phyloP scores from a whole-genome alignment of 2,888 invertebrate species.

The Diadegma fenestrale region DNA sequence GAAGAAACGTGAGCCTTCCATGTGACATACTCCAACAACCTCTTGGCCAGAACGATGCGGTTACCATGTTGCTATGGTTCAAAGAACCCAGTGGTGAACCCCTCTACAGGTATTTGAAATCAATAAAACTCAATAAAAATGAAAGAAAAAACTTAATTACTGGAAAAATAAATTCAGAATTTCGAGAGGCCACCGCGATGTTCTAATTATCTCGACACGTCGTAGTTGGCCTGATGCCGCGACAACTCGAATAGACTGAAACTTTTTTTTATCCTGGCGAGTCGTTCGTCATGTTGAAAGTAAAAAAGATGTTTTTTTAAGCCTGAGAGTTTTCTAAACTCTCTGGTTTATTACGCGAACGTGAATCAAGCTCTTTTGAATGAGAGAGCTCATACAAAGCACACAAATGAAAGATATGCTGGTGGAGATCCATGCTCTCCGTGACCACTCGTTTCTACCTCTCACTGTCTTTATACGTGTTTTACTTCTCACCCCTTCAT shows the following conservation, averaged over 20 bases:
- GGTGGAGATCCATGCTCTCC: slow-evolving; percentile 33
- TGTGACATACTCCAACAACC: slow-evolving; percentile 92
- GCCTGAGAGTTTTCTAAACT: neutral
- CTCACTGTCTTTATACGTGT: slow-evolving; percentile 1
- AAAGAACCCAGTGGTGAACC: slow-evolving; percentile 93
- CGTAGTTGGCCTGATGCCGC: neutral
- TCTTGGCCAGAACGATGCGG: slow-evolving; percentile 92
- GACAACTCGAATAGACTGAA: neutral
- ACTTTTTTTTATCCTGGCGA: slow-evolving; percentile 8
- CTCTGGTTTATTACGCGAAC: slow-evolving; percentile 55
- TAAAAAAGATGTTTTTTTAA: slow-evolving; percentile 23
- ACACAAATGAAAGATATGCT: slow-evolving; percentile 33
- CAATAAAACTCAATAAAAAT: neutral
- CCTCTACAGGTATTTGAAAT: slow-evolving; percentile 90
- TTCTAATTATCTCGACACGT: neutral
- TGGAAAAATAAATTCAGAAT: neutral
- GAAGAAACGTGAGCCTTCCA: slow-evolving; percentile 93
- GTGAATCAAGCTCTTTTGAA: slow-evolving; percentile 57
- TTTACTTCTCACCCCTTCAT: slow-evolving; percentile 26
- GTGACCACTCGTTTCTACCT: slow-evolving; percentile 36
- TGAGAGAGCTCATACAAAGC: slow-evolving; percentile 33
- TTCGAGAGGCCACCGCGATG: neutral
- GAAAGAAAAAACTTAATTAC: neutral
- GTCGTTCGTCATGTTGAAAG: neutral
- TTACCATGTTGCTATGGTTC: slow-evolving; percentile 96